Percentiles rank a stretch among this genome's conserved stretches.
phyloP scores from a whole-genome alignment of 2,113 vertebrate species.

The Oncorhynchus clarkii region DNA sequence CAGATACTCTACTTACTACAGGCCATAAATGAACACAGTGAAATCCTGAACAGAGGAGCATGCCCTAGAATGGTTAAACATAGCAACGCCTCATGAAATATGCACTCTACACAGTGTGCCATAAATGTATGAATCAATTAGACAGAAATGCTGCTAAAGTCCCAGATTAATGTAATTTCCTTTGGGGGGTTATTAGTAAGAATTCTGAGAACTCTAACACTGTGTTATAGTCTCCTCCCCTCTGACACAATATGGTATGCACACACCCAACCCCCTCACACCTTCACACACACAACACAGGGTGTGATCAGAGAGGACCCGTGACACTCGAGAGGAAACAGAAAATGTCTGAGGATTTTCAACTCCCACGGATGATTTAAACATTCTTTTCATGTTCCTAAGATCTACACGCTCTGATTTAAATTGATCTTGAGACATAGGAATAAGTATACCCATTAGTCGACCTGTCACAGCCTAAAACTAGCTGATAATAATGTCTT shows the following conservation, averaged over 20 bases:
- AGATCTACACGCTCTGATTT: conserved; percentile 37
- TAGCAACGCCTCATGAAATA: too few relatives aligned
- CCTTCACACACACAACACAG: background rate
- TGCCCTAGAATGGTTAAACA: too few relatives aligned
- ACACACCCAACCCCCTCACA: background rate
- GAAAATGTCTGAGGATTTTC: background rate
- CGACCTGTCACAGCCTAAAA: conserved; percentile 20
- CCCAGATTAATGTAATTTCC: too few relatives aligned
- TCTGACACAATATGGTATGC: background rate
- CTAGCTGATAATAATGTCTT: conserved; percentile 11
- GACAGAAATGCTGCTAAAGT: too few relatives aligned
- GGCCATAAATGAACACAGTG: too few relatives aligned
- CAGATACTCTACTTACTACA: background rate
- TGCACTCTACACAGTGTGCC: too few relatives aligned
- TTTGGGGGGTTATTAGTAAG: too few relatives aligned
- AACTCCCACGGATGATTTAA: conserved; percentile 35
- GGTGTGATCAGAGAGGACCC: background rate
- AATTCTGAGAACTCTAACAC: too few relatives aligned
- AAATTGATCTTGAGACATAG: conserved; percentile 4
- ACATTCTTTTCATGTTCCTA: conserved; percentile 23
- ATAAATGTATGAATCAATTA: too few relatives aligned
- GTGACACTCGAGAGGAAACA: background rate
- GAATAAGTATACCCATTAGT: conserved; percentile 31
- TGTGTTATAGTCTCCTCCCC: too few relatives aligned
- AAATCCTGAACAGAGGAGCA: too few relatives aligned